Evolutionary conservation across 2,797 vertebrate species (phyloP).

Genomic region (Poecilia wingei): DNA sequence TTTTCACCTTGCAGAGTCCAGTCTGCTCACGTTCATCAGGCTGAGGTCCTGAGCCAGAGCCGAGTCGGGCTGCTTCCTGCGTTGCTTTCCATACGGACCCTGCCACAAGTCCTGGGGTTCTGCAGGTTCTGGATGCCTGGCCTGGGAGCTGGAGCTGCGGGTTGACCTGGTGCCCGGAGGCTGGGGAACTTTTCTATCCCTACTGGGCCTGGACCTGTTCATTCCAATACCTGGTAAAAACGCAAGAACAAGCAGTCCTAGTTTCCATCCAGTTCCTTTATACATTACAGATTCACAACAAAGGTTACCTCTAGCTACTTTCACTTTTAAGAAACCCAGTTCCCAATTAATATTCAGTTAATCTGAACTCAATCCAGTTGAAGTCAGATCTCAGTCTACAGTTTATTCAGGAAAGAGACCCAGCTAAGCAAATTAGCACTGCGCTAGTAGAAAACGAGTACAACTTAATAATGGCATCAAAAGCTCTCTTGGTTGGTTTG

Average conservation of each 20-base stretch:
- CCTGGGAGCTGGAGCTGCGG: constrained; percentile 69
- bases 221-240: constrained; percentile 67
- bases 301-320: neutral
- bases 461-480: neutral
- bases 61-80: constrained; percentile 62
- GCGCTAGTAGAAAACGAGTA: neutral
- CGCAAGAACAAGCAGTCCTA: neutral
- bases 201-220: constrained; percentile 72
- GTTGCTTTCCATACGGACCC: constrained; percentile 51
- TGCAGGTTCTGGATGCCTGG: constrained; percentile 22
- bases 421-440: neutral
- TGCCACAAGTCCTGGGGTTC: constrained; percentile 35
- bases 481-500: neutral
- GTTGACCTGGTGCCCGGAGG: constrained; percentile 65
- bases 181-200: constrained; percentile 60
- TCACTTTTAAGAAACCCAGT: neutral
- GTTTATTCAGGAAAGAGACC: neutral
- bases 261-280: neutral
- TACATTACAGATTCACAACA: neutral
- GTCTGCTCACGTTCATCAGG: constrained; percentile 77
- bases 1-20: constrained; percentile 66
- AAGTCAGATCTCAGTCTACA: neutral
- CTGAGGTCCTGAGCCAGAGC: constrained; percentile 76
- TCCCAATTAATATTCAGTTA: neutral
- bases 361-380: neutral